Base-by-base conservation (phyloP, 2,113 vertebrate genomes). In the Ibidorhyncha struthersii region DNA sequence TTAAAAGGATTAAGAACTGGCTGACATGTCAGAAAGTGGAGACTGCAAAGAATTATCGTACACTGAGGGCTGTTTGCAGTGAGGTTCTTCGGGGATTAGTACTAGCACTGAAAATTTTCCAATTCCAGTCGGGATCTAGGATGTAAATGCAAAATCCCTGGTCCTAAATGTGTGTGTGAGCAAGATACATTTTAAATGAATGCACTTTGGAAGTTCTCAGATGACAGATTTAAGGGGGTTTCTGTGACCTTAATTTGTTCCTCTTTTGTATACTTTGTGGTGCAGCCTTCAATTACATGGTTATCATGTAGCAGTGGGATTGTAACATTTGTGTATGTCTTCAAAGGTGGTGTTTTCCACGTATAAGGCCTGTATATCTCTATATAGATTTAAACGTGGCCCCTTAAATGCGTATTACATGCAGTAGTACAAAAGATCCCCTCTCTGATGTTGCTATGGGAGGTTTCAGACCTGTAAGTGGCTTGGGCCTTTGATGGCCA, bases 1-100 rank as follows among this genome's bases (percentile, higher is more conserved):
- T 80, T 94, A 72, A 86, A 95, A 80, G 80, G 62, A 94, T 89
- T 96, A 89, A 80, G 84, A 80, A 63, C n/a, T 77, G 63, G 10
- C 71, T 96, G 90, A 91, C n/a, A 55, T 6, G 6, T 83, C 76
- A 80, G 50, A 86, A 91, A 80, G 66, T 59, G 66, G 47, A 83
- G 38, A 43, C 62, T 59, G 40, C n/a, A 34, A 82, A 89, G 90
- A 89, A 45, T 80, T 89, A 45, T 8, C 0, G 0, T 72, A 47
- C 89, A 91, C 83, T 83, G 72, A 89, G 67, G 52, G 53, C 53
- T 93, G 76, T 78, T 86, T 93, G 81, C 29, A 50, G 47, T 49
- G 49, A 96, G 40, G 52, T 86, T 76, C 67, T 91, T 89, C 2
- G 4, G 72, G 77, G 84, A 96, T 84, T 82, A 90, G 70, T 50